Evolutionary conservation across 1,140 invertebrate species (phyloP), one percentile per base, ranked within the genome.

Genomic region (Drosophila mayri): DNA sequence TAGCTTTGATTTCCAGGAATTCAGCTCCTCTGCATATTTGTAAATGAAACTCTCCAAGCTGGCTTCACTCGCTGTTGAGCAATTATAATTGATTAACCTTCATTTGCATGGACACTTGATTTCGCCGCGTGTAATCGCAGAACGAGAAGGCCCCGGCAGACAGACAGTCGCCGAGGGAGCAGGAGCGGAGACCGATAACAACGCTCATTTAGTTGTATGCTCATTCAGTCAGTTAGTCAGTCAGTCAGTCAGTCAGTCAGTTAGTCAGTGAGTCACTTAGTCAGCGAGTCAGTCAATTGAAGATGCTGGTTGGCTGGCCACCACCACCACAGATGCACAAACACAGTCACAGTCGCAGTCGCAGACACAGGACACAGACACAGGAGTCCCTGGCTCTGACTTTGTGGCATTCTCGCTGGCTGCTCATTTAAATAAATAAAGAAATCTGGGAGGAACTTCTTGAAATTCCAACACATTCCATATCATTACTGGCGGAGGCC

Each of bases 351-450:
- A 22, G 37, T 44, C 41, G 2, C 40, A 61, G 20, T 14, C 43
- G 47, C 57, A 65, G 44, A 16, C 40, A 25, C 58, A 55, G 54
- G 18, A 57, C 40, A 32, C 35, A 18, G 37, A 62, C 49, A 55
- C 52, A 64, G 41, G 25, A 18, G 28, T 60, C 22, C 22, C 55
- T 40, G 38, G 14, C 22, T 38, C 54, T 47, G 52, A 62, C 50
- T 67, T 41, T 62, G 76, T 58, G 80, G 78, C 66, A 86, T 80
- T 77, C 61, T 63, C 58, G 35, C 57, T 82, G 85, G 81, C 75
- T 91, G 87, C 87, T 91, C 88, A 91, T 91, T 91, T 91, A 91
- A 91, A 91, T 91, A 91, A 91, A 91, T 91, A 91, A 91, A 91
- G 88, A 91, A 91, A 91, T 91, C 88, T 91, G 81, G 47, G 54